phyloP scores from a whole-genome alignment of 2,888 invertebrate genomes.

The Dexiosoma caninum region DNA sequence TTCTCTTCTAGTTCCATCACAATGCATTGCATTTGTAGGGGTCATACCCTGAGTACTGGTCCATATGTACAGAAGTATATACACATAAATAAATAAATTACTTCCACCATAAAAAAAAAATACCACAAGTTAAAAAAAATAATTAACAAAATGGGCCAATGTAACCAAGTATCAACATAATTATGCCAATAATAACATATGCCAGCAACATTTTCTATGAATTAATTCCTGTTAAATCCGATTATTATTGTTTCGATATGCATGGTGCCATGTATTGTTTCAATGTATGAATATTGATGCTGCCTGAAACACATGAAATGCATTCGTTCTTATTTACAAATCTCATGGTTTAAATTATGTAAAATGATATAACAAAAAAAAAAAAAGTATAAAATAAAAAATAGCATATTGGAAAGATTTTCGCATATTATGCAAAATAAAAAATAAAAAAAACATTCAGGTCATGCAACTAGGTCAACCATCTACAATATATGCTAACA shows the following conservation, averaged over 20 bases:
- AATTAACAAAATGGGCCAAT: background rate
- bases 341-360: slow-evolving; percentile 58
- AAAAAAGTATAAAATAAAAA: too few relatives aligned
- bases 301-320: background rate
- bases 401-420: slow-evolving; percentile 58
- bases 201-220: slow-evolving; percentile 9
- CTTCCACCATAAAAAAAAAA: too few relatives aligned
- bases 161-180: background rate
- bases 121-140: too few relatives aligned
- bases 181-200: background rate
- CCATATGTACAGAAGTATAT: too few relatives aligned
- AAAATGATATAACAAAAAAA: slow-evolving; percentile 56
- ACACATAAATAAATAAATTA: too few relatives aligned
- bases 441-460: slow-evolving; percentile 44
- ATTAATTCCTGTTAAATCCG: slow-evolving; percentile 30
- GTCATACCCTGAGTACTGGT: too few relatives aligned
- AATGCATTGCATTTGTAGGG: too few relatives aligned
- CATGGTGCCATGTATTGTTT: background rate
- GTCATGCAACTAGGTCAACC: slow-evolving; percentile 61
- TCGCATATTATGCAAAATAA: slow-evolving; percentile 45
- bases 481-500: slow-evolving; percentile 20
- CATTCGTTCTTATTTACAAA: slow-evolving; percentile 41
- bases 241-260: slow-evolving; percentile 35
- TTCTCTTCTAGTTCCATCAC: too few relatives aligned
- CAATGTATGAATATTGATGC: background rate